These are phyloP conservation scores for Caenorhabditis virilis DNA, from an alignment of 2,888 invertebrate species.

Conservation along the genomic window DNA sequence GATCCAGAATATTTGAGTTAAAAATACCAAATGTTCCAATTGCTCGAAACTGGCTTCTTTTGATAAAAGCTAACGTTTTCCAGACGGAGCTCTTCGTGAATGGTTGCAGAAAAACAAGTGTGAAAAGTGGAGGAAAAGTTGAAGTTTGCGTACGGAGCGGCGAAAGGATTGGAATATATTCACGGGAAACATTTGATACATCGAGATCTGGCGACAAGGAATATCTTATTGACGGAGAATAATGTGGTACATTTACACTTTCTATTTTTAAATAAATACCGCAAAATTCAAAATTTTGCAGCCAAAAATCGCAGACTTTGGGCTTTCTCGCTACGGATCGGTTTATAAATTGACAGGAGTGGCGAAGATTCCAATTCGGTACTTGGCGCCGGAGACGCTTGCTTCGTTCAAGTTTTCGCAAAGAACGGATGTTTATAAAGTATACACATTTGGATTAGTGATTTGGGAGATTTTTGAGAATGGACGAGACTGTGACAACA, in stretches of 20 bases:
- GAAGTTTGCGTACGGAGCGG: constrained; percentile 10
- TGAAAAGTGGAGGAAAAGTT: constrained; percentile 2
- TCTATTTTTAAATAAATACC: too few species aligned
- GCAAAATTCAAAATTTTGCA: too few species aligned
- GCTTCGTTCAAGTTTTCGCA: too few species aligned
- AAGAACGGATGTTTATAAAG: too few species aligned
- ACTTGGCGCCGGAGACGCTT: too few species aligned
- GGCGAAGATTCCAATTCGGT: constrained; percentile 2
- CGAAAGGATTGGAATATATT: constrained; percentile 40
- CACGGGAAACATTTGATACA: constrained; percentile 29
- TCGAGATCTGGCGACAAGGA: constrained; percentile 44
- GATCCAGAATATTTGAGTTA: too few species aligned
- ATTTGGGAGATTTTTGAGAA: too few species aligned
- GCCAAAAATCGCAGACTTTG: constrained; percentile 10
- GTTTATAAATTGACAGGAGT: background rate
- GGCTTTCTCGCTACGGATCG: constrained; percentile 4
- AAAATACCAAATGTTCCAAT: too few species aligned
- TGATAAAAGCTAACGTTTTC: background rate
- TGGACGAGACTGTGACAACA: too few species aligned
- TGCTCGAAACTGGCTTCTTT: background rate
- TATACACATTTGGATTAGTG: too few species aligned
- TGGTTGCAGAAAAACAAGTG: constrained; percentile 3
- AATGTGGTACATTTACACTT: background rate
- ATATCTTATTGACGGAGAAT: constrained; percentile 18
- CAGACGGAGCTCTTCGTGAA: constrained; percentile 6